Evolutionary conservation across 2,888 invertebrate genomes (phyloP), one percentile per base, ranked within the genome.

Genomic region (Holacanthella duospinosa): DNA sequence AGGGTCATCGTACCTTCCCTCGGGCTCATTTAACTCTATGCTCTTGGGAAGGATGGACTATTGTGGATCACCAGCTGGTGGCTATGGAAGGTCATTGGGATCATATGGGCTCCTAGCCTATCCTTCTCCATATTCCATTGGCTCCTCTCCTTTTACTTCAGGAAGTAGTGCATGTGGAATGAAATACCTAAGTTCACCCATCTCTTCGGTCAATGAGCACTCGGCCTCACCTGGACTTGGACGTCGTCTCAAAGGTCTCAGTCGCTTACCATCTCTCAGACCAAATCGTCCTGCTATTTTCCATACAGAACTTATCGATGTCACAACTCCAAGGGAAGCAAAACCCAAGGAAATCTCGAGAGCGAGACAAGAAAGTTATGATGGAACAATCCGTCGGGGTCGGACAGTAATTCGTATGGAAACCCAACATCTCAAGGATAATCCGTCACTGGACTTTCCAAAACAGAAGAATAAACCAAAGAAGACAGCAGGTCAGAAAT

Each of bases 291-390:
- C 63, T 28, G 63, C 65, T 28, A 55, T 60, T 12, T 65, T 60
- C 36, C 59, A 65, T 43, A 89, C 90, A 1, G 88, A 88, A 29
- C 88, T 89, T 75, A 91, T 91, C 70, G 90, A 91, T 76, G 89
- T 91, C 0, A 87, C 88, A 0, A 83, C 83, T 67, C 79, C 68
- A 77, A 56, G 56, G 4, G 36, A 54, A 60, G 48, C 63, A 4
- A 66, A 61, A 19, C 69, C 69, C n/a, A 70, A 65, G 6, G 72
- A 72, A 29, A 64, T 69, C 21, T 56, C 59, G 16, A 58, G 68
- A 24, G 70, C 62, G 4, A 43, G 62, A 12, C 59, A 58, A 28
- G 79, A 79, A 27, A 78, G 80, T 53, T 79, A 78, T 57, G 78
- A 83, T 63, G 80, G 82, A 64, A 83, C 85, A 0, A 87, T 89